Evolutionary conservation across 2,113 vertebrate genomes (phyloP).

Genomic region (Chrysochloris asiatica): DNA sequence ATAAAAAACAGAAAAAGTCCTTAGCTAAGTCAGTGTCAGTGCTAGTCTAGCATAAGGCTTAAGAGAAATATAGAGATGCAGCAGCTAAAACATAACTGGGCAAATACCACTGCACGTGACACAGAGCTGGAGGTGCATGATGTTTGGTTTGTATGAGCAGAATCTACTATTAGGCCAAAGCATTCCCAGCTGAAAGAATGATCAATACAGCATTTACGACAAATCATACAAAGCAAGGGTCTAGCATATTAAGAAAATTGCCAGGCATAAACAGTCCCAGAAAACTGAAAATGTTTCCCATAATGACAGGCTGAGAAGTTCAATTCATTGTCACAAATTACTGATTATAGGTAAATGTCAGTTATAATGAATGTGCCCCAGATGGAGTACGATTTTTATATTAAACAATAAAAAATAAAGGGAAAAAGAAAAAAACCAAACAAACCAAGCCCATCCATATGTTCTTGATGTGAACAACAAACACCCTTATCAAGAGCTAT

Average conservation of each 20-base stretch:
- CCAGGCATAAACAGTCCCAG: conserved; percentile 41
- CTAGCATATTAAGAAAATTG: conserved; percentile 65
- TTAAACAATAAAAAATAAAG: conserved; percentile 53
- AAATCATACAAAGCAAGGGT: conserved; percentile 56
- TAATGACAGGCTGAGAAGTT: conserved; percentile 62
- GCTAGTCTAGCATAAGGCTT: conserved; percentile 10
- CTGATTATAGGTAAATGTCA: conserved; percentile 61
- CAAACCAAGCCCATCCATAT: not conserved
- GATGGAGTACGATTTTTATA: conserved; percentile 59
- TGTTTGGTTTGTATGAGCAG: conserved; percentile 11
- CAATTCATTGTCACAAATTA: conserved; percentile 61
- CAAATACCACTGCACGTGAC: not conserved
- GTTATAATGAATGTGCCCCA: conserved; percentile 62
- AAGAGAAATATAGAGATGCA: conserved; percentile 17
- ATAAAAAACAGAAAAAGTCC: not conserved
- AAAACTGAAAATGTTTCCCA: conserved; percentile 56
- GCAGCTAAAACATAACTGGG: not conserved
- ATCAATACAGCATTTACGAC: conserved; percentile 49
- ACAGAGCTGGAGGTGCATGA: conserved; percentile 23
- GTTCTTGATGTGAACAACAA: conserved; percentile 51
- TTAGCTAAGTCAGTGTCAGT: not conserved
- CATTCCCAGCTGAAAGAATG: conserved; percentile 10
- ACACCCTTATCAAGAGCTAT: conserved; percentile 13
- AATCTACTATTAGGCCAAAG: conserved; percentile 47
- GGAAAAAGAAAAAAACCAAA: not conserved